phyloP scores from a whole-genome alignment of 1,140 invertebrate species.

The Eubasilissa regina region DNA sequence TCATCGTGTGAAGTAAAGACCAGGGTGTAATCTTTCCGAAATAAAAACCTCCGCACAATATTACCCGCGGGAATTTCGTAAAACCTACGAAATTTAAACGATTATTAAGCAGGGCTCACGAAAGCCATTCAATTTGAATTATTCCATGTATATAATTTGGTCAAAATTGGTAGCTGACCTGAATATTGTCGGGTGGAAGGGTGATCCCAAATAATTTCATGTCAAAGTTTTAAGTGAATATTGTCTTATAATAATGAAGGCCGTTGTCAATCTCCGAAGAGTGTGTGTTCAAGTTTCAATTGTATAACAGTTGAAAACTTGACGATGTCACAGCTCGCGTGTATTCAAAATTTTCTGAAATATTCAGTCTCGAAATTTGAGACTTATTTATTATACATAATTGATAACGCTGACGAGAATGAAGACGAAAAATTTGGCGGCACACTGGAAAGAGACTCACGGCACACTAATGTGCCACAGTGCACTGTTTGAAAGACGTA shows the following conservation, averaged over 20 bases:
- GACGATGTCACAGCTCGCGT: not conserved
- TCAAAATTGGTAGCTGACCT: not conserved
- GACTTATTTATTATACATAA: conserved; percentile 1
- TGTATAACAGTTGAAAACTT: conserved; percentile 14
- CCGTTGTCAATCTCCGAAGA: conserved; percentile 20
- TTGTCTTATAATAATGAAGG: conserved; percentile 6
- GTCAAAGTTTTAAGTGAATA: conserved; percentile 28
- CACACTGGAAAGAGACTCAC: too few relatives aligned
- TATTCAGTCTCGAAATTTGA: not conserved
- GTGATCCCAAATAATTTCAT: not conserved
- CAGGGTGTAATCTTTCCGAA: too few relatives aligned
- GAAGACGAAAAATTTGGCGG: too few relatives aligned
- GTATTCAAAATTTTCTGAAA: not conserved
- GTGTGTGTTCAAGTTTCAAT: not conserved
- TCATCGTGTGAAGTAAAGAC: too few relatives aligned
- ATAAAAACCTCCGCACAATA: too few relatives aligned
- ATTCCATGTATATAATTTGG: conserved; percentile 1
- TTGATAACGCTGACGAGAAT: conserved; percentile 1
- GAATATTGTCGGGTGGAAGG: conserved; percentile 8
- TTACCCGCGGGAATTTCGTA: not conserved
- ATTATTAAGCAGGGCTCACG: conserved; percentile 4
- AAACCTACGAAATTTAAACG: conserved; percentile 18
- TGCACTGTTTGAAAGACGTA: too few relatives aligned
- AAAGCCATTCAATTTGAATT: conserved; percentile 8
- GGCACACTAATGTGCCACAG: too few relatives aligned